These are phyloP conservation scores for Brachyptera risi DNA, from an alignment of 2,888 invertebrate species.

Conservation along the genomic window DNA sequence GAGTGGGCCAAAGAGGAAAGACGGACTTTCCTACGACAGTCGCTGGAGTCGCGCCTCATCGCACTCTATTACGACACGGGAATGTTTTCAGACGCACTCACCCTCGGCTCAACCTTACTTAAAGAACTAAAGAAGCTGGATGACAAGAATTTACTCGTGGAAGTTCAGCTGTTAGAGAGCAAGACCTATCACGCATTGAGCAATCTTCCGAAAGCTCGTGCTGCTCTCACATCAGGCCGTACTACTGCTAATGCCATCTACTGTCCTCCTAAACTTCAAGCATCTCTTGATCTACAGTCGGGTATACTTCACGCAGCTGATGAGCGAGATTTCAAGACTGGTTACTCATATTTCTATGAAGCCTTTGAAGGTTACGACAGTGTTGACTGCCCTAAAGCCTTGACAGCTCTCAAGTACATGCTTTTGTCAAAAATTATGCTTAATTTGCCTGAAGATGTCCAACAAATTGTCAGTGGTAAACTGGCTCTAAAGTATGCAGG, in stretches of 20 bases:
- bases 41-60: conserved; percentile 89
- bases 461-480: conserved; percentile 92
- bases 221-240: conserved; percentile 94
- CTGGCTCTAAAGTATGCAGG: conserved; percentile 95
- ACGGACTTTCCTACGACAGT: conserved; percentile 93
- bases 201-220: conserved; percentile 93
- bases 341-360: conserved; percentile 99
- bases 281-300: conserved; percentile 93
- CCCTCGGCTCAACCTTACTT: conserved; percentile 79
- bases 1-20: conserved; percentile 99
- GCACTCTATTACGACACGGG: conserved; percentile 92
- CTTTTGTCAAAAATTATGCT: conserved; percentile 97
- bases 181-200: conserved; percentile 97
- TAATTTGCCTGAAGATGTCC: conserved; percentile 93
- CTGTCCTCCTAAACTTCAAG: conserved; percentile 98
- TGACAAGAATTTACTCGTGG: conserved; percentile 97
- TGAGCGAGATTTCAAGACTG: conserved; percentile 99
- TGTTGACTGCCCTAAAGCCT: conserved; percentile 84
- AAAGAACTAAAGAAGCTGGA: conserved; percentile 97
- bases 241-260: conserved; percentile 99
- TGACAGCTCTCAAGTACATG: conserved; percentile 98
- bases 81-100: conserved; percentile 81
- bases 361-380: conserved; percentile 99
- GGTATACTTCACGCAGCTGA: conserved; percentile 99
- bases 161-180: conserved; percentile 96